phyloP scores from a whole-genome alignment of 2,888 invertebrate species.

The Thysanoteuthis rhombus region DNA sequence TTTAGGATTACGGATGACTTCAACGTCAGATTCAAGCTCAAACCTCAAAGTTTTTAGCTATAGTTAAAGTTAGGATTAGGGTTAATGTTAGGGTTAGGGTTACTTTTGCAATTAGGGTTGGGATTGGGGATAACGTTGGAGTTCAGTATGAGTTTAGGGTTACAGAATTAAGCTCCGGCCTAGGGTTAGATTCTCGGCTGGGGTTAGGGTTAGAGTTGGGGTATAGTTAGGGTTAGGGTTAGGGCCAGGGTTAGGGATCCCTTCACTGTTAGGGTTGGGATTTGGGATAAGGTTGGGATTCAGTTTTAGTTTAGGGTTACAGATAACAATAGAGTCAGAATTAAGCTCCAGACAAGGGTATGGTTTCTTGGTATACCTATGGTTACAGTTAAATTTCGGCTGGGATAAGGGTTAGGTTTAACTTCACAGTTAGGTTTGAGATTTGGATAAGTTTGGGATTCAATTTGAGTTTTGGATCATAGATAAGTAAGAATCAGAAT shows the following conservation, averaged over 20 bases:
- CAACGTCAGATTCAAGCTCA: not conserved
- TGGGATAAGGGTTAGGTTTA: conserved; percentile 17
- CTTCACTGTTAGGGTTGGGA: not conserved
- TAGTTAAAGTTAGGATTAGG: not conserved
- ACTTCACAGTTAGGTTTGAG: not conserved
- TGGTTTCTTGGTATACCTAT: not conserved
- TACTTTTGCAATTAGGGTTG: too few relatives aligned
- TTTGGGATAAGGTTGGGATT: not conserved
- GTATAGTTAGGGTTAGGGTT: not conserved
- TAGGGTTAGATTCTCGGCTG: not conserved
- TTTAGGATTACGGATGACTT: not conserved
- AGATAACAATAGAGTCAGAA: not conserved
- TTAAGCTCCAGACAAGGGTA: not conserved
- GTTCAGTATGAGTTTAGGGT: not conserved
- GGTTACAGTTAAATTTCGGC: too few relatives aligned
- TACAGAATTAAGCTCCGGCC: not conserved
- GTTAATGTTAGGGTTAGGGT: conserved; percentile 17
- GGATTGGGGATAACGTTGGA: not conserved
- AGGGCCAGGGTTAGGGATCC: not conserved
- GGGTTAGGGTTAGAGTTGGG: not conserved
- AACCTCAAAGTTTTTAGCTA: too few relatives aligned
- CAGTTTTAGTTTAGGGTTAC: not conserved
- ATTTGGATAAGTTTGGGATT: not conserved
- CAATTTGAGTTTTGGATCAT: too few relatives aligned
- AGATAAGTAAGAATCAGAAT: too few relatives aligned